Percentiles rank a stretch among this genome's conserved stretches.
phyloP scores from a whole-genome alignment of 2,113 vertebrate genomes.

The Pongo pygmaeus region DNA sequence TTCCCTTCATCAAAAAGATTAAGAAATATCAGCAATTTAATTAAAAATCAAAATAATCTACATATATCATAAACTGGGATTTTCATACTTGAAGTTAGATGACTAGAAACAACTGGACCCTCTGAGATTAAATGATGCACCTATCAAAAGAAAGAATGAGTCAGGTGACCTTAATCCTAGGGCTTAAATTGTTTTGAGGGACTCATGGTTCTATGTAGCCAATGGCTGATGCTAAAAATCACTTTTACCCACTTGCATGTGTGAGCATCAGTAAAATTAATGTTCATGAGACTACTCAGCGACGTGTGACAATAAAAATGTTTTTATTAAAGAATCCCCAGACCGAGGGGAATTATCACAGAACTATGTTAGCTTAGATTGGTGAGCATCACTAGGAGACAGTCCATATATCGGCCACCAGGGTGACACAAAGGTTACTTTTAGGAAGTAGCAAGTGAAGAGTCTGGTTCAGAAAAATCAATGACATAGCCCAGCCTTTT shows the following conservation, averaged over 20 bases:
- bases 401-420: neutral
- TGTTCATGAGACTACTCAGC: neutral
- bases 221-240: neutral
- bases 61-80: neutral
- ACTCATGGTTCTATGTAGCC: neutral
- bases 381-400: neutral
- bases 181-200: neutral
- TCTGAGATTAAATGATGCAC: neutral
- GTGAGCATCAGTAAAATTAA: neutral
- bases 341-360: neutral
- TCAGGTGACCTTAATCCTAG: neutral
- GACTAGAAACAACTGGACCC: neutral
- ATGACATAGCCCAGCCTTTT: neutral
- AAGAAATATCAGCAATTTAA: neutral
- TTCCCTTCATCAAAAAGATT: neutral
- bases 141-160: neutral
- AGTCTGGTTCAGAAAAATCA: neutral
- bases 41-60: neutral
- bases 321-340: neutral
- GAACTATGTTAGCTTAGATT: neutral
- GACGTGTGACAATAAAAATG: neutral
- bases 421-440: neutral
- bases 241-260: neutral
- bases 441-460: neutral
- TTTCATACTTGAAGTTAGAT: neutral